Percentiles rank a stretch among this genome's conserved stretches.
phyloP scores from a whole-genome alignment of 2,113 vertebrate genomes.

The Herpetotheres cachinnans region DNA sequence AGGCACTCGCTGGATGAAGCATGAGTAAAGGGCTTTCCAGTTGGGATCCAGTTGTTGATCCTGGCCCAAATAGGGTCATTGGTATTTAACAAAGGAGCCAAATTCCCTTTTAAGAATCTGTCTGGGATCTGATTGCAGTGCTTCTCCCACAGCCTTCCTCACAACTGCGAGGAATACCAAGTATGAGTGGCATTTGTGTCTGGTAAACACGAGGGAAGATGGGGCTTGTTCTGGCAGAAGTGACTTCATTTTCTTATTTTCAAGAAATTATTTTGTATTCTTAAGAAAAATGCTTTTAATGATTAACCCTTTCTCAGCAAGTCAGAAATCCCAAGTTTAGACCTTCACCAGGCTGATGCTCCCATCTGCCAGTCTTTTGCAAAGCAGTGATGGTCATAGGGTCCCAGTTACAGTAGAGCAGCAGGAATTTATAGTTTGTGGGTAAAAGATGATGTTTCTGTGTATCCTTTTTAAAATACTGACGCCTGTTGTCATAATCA shows the following conservation, averaged over 20 bases:
- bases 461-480: not conserved
- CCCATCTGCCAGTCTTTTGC: not conserved
- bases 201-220: slow-evolving; percentile 53
- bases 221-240: slow-evolving; percentile 41
- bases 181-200: slow-evolving; percentile 59
- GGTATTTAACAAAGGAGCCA: slow-evolving; percentile 52
- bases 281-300: not conserved
- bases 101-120: slow-evolving; percentile 54
- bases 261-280: not conserved
- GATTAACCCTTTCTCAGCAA: not conserved
- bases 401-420: not conserved
- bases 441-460: not conserved
- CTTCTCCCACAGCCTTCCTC: slow-evolving; percentile 54
- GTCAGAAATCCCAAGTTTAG: not conserved
- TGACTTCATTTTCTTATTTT: not conserved
- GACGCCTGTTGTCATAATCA: not conserved
- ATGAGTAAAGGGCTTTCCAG: not conserved
- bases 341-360: not conserved
- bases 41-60: slow-evolving; percentile 45
- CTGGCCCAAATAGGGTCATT: slow-evolving; percentile 53
- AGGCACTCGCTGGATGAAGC: not conserved
- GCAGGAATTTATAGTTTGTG: not conserved
- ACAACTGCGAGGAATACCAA: slow-evolving; percentile 57
- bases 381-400: not conserved
- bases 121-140: slow-evolving; percentile 31